These are phyloP conservation scores for Phaethornis superciliosus DNA, from an alignment of 2,113 vertebrate species.

Conservation along the genomic window DNA sequence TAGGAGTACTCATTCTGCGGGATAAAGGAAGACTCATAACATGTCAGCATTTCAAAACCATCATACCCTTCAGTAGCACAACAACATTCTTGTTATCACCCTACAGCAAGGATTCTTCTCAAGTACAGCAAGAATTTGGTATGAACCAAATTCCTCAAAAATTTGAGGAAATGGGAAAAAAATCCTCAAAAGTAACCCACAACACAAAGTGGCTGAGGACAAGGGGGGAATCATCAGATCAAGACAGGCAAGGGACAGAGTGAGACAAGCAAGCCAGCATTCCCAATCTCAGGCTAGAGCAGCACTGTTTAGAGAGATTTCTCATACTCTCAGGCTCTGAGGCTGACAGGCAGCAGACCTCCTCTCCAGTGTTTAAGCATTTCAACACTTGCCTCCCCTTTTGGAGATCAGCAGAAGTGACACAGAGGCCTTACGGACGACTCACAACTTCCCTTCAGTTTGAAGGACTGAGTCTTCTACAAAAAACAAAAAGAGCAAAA, in stretches of 20 bases:
- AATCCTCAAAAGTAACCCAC: neutral
- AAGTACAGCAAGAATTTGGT: constrained; percentile 37
- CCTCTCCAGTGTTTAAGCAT: constrained; percentile 37
- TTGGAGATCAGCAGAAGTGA: neutral
- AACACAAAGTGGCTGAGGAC: neutral
- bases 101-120: neutral
- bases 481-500: no score
- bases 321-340: neutral
- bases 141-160: neutral
- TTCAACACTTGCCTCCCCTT: constrained; percentile 36
- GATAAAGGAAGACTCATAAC: constrained; percentile 40
- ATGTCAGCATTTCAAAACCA: neutral
- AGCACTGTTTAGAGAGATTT: neutral
- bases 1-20: neutral
- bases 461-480: constrained; percentile 5
- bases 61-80: neutral
- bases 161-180: no score
- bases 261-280: neutral
- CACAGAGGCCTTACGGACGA: neutral
- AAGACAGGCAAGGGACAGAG: neutral
- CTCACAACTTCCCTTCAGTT: neutral
- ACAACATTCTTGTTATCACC: neutral
- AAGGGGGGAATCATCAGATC: neutral
- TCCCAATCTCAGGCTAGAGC: neutral
- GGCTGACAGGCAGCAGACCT: constrained; percentile 19